Conservation (phyloP, 2,888 invertebrate genomes). For the Lottia gigantea region DNA sequence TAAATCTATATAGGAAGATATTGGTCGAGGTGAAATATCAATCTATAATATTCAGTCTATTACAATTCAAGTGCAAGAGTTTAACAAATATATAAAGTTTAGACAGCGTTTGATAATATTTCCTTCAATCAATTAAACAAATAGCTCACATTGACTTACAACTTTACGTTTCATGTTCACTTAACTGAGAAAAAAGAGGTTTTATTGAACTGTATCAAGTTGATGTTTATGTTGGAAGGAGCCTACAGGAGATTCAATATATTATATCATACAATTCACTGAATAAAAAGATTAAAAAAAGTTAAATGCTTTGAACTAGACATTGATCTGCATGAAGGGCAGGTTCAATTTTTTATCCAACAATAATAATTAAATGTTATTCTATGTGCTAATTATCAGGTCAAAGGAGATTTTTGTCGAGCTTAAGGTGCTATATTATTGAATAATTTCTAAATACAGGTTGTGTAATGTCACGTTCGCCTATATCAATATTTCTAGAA, state of each 20-base stretch:
- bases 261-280: background rate
- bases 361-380: background rate
- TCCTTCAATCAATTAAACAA: background rate
- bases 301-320: background rate
- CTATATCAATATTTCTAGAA: no score
- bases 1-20: no score
- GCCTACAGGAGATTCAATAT: constrained; percentile 2
- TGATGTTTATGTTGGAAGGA: background rate
- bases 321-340: constrained; percentile 1
- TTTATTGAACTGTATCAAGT: background rate
- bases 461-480: no score
- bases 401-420: no score
- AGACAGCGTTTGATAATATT: constrained; percentile 4
- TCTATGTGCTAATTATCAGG: no score
- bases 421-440: no score
- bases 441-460: no score
- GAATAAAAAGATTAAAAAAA: background rate
- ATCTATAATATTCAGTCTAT: no score
- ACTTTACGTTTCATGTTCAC: background rate
- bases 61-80: no score
- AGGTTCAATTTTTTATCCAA: background rate
- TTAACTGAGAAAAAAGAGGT: background rate
- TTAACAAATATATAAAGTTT: background rate
- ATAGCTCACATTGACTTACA: background rate
- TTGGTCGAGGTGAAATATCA: no score